Evolutionary conservation across 2,113 vertebrate genomes (phyloP).

Genomic region (Psettodes erumei): DNA sequence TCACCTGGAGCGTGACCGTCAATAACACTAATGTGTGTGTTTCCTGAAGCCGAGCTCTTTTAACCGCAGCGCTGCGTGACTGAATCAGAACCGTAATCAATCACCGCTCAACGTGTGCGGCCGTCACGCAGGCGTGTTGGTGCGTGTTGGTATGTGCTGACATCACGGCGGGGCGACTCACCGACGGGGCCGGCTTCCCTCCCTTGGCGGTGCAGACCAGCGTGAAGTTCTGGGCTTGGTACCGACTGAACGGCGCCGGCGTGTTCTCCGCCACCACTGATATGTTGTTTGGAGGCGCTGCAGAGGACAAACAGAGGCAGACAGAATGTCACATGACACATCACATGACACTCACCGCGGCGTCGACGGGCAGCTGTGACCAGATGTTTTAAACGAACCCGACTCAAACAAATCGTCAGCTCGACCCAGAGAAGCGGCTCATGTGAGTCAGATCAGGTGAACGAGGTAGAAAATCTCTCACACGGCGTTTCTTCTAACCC

Average conservation of each 20-base stretch:
- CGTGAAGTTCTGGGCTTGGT: slow-evolving; percentile 98
- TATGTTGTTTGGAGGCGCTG: slow-evolving; percentile 96
- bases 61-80: slow-evolving; percentile 42
- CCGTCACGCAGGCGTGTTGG: too few species aligned
- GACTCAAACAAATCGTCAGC: slow-evolving; percentile 45
- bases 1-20: slow-evolving; percentile 24
- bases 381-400: slow-evolving; percentile 31
- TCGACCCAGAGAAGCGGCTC: too few species aligned
- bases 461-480: slow-evolving; percentile 73
- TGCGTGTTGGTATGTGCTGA: too few species aligned
- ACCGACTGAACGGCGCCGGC: slow-evolving; percentile 94
- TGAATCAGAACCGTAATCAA: slow-evolving; percentile 56
- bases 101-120: slow-evolving; percentile 26
- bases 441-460: slow-evolving; percentile 59
- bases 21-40: slow-evolving; percentile 53
- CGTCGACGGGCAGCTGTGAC: too few species aligned
- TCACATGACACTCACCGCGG: too few species aligned
- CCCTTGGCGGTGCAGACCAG: slow-evolving; percentile 95
- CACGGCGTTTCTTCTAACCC: slow-evolving; percentile 70
- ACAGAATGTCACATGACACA: too few species aligned
- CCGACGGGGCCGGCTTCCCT: slow-evolving; percentile 93
- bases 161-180: too few species aligned
- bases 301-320: slow-evolving; percentile 25
- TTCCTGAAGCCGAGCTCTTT: slow-evolving; percentile 53
- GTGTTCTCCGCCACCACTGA: slow-evolving; percentile 91